Percentiles rank a stretch among this genome's conserved stretches.
These are phyloP conservation scores for Anodontia alba DNA, from an alignment of 2,888 invertebrate species.

Conservation along the genomic window DNA sequence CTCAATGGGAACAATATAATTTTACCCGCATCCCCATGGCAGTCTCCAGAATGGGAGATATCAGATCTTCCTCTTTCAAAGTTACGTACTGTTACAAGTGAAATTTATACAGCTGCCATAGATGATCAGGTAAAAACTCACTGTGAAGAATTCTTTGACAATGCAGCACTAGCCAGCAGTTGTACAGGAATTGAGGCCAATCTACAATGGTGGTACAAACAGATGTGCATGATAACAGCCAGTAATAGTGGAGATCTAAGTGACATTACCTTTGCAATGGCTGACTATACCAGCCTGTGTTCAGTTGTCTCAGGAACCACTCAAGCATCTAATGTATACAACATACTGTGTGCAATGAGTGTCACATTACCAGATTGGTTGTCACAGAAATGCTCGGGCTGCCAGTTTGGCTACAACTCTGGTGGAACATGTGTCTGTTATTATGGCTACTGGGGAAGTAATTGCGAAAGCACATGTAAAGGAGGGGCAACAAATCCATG, in stretches of 20 bases:
- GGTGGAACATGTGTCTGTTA: conserved; percentile 63
- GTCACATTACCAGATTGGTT: conserved; percentile 63
- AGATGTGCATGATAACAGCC: conserved; percentile 58
- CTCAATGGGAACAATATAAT: conserved; percentile 63
- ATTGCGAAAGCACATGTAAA: conserved; percentile 68
- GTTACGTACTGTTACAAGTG: conserved; percentile 29
- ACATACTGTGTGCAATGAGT: conserved; percentile 49
- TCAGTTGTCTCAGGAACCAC: conserved; percentile 34
- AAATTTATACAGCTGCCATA: conserved; percentile 16
- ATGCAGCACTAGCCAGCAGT: conserved; percentile 39
- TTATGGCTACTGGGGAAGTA: conserved; percentile 71
- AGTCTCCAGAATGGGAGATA: conserved; percentile 69
- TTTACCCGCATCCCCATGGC: conserved; percentile 73
- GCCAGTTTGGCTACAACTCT: conserved; percentile 61
- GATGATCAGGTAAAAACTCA: conserved; percentile 38
- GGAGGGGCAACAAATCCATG: conserved; percentile 67
- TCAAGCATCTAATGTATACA: conserved; percentile 29
- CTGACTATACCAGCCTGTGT: conserved; percentile 61
- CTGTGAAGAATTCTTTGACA: conserved; percentile 62
- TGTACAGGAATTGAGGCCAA: conserved; percentile 52
- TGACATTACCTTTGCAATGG: conserved; percentile 61
- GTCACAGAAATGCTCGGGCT: conserved; percentile 57
- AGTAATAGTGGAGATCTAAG: conserved; percentile 54
- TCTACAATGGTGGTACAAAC: conserved; percentile 60
- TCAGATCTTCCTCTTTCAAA: conserved; percentile 63